phyloP scores from a whole-genome alignment of 2,888 invertebrate species.

The Drosophila tanythrix region DNA sequence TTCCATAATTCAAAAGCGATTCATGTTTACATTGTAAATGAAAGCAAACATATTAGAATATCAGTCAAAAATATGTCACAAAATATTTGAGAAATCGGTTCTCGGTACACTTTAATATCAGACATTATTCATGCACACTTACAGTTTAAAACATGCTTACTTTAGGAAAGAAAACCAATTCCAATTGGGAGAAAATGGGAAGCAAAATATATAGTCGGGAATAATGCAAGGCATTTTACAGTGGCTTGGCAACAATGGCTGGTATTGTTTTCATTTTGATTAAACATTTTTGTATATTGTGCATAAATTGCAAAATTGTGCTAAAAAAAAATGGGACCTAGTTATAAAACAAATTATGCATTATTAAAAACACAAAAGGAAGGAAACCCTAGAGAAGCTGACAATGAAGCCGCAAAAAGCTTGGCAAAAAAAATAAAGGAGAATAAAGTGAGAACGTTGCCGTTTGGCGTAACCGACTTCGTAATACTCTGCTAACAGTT shows the following conservation, averaged over 20 bases:
- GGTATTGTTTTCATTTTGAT: conserved; percentile 76
- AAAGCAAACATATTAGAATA: not conserved
- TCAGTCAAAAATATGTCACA: not conserved
- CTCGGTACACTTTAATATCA: conserved; percentile 13
- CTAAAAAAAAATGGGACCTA: conserved; percentile 43
- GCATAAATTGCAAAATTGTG: conserved; percentile 68
- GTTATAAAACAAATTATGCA: conserved; percentile 79
- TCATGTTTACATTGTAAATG: not conserved
- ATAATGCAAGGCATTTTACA: conserved; percentile 66
- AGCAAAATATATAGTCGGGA: conserved; percentile 7
- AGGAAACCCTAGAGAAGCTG: conserved; percentile 53
- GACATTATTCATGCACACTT: conserved; percentile 40
- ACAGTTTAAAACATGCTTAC: conserved; percentile 32
- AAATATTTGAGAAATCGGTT: not conserved
- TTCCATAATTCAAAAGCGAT: not conserved
- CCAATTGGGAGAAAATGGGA: conserved; percentile 2
- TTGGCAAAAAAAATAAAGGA: conserved; percentile 42
- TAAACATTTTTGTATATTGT: conserved; percentile 63
- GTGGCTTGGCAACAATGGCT: conserved; percentile 67
- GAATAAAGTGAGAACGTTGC: not conserved
- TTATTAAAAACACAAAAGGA: conserved; percentile 72
- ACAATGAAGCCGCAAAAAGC: conserved; percentile 75
- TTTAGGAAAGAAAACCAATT: conserved; percentile 61
- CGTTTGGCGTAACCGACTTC: not conserved
- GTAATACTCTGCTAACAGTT: not conserved